Evolutionary conservation across 2,888 invertebrate species (phyloP), one percentile per base, ranked within the genome.

Genomic region (Erpobdella octoculata): DNA sequence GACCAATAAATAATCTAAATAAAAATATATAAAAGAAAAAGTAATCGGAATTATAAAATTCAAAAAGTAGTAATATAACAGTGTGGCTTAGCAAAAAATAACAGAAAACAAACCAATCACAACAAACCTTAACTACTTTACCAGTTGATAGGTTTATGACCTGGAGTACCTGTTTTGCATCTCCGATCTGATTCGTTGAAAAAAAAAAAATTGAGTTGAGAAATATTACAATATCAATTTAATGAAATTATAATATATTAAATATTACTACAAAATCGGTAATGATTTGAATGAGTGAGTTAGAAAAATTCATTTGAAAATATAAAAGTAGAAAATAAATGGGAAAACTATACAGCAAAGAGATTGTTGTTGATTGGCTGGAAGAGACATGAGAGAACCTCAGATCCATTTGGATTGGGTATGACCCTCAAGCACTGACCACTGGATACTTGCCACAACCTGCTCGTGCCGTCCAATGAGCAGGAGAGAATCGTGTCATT

Each of bases 291-390:
- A 65, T 6, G 18, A 65, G 8, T 15, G 1, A 36, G 18, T 18
- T 33, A 18, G 5, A 33, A 12, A 8, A 18, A 65, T n/a, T 18
- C 35, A 65, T 2, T 31, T 36, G 37, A 5, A 36, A 15, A 1
- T 25, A 35, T 8, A 36, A 58, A 58, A 9, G 28, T n/a, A n/a
- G n/a, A n/a, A n/a, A n/a, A n/a, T n/a, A n/a, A n/a, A n/a, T 12
- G 31, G 33, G 33, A 62, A 62, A 35, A 35, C 4, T 21, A 38
- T 89, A 90, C 90, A 79, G 91, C 88, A 77, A 91, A 88, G 85
- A 91, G 88, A 83, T 92, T 92, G 80, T 91, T 91, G 80, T 92
- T 92, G 62, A 89, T 87, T 0, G 91, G 91, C 80, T 91, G 90
- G 84, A 92, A 92, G 67, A 88, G 86, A 82, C 91, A 91, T 65